Evolutionary conservation across 2,113 vertebrate genomes (phyloP), one percentile per base, ranked within the genome.

Genomic region (Sitta europaea): DNA sequence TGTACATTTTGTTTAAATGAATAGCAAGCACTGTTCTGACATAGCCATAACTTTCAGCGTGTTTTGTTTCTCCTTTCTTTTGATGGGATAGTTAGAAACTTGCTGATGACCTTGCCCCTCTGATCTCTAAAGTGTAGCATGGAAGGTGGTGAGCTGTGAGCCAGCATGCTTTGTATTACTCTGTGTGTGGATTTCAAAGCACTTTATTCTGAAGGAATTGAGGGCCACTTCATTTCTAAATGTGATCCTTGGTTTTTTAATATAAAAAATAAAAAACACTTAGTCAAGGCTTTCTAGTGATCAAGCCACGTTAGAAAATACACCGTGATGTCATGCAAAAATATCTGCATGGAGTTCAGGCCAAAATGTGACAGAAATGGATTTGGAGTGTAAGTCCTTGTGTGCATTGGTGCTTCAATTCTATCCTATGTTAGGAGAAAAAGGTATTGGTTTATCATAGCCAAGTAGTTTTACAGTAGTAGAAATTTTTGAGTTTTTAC

Each of bases 1-100:
- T 33, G 16, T 51, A 2, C 7, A 3, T 43, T 19, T 57, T 25
- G 18, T n/a, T 88, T 48, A 6, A 38, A 29, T 13, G 6, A 19
- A n/a, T 36, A 63, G 28, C 27, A 43, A 45, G 51, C 23, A 16
- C 19, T 73, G 8, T 40, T 68, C 29, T 80, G 68, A 29, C 11
- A 25, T 35, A 33, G 5, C 14, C 2, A 0, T 57, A 29, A 35
- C 22, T 61, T 51, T 2, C 5, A 35, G 14, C 5, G 3, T 21
- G 21, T 57, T 50, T 79, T 68, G 8, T 47, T 68, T 59, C 15
- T 65, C 18, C 20, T 80, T 57, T 58, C 12, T 45, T 66, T 31
- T 59, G 20, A 14, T n/a, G 22, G 43, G 25, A 5, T 25, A 19
- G 38, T 43, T 48, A 21, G 4, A 51, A 36, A 21, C 58, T 71